Base-by-base conservation (phyloP, 2,797 vertebrate species). In the Periparus ater region DNA sequence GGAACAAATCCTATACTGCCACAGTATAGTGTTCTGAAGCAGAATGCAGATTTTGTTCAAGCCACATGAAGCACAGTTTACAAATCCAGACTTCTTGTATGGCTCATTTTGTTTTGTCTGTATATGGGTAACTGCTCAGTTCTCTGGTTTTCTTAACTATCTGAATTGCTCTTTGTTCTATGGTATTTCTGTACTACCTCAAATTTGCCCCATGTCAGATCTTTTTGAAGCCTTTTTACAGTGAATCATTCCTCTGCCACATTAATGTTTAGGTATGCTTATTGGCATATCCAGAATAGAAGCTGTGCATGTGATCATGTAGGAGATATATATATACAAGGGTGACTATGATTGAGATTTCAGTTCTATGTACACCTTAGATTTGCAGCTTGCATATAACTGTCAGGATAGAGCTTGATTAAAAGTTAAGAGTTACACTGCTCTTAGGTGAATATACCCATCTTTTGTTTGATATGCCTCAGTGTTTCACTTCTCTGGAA, bases 241-340 rank as follows among this genome's bases (percentile, higher is more conserved):
- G 25, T 45, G 18, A 50, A 21, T 45, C 4, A 40, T 70, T 76
- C 27, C 29, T 75, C 51, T 72, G 45, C 27, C 13, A 4, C 16
- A 10, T 47, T 34, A 66, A 20, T 10, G 9, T 55, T 61, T 54
- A 7, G 13, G 11, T 51, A 2, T 29, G 34, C 23, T 65, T 89
- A 15, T 36, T 17, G 26, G 27, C 0, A 0, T 88, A 21, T 60
- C 40, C 21, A 32, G 50, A 75, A 21, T 13, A 84, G 62, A 45
- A 86, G 13, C 50, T 75, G 48, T n/a, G 57, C 9, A 5, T 84
- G 11, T 67, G 32, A 38, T 83, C 9, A 6, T 16, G 19, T 47
- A 61, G 36, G 53, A 65, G 13, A 63, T 86, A 32, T 0, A 3
- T 0, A 3, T 40, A 1, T 30, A 36, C 0, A 3, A 40, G 14